Base-by-base conservation (phyloP, 2,888 invertebrate genomes). In the Tachina grossa region DNA sequence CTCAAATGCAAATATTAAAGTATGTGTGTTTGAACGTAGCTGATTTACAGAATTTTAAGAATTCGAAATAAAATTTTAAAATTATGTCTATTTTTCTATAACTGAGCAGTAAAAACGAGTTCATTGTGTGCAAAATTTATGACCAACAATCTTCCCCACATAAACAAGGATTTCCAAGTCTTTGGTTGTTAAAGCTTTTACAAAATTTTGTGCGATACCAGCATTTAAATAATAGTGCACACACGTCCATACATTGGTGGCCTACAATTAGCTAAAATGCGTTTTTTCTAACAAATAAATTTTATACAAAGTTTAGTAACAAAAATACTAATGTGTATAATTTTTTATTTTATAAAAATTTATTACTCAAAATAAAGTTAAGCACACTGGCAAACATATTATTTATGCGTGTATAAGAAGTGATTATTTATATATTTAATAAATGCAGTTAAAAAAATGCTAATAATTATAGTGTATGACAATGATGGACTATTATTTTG, bases 201-300 rank as follows among this genome's bases (percentile, higher is more conserved):
- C 2, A 31, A 31, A 31, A 31, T 31, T 31, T 31, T 31, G 31
- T 31, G 31, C 1, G 31, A 5, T 31, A 31, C 31, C 1, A 31
- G 31, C 6, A 31, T 31, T 31, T 31, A 31, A 31, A 31, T 31
- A 31, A 31, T 31, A 31, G 31, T 31, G 31, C 6, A 31, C 6
- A 31, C 31, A 31, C 31, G 31, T 31, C 31, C 31, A 31, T 31
- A 31, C 6, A 5, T 31, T 31, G 51, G 11, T n/a, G 57, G 65
- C 49, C 66, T 53, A 55, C 53, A 81, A 81, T 81, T 68, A 75
- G 75, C 19, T 45, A 9, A 31, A 82, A 71, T 82, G 69, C 82
- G 76, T 82, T 71, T 76, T n/a, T 65, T 82, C 55, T 57, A 71
- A 49, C 61, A 55, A 69, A 76, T 82, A 76, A 76, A 82, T 82